Base-by-base conservation (phyloP, 2,888 invertebrate genomes). In the Portevinia maculata region DNA sequence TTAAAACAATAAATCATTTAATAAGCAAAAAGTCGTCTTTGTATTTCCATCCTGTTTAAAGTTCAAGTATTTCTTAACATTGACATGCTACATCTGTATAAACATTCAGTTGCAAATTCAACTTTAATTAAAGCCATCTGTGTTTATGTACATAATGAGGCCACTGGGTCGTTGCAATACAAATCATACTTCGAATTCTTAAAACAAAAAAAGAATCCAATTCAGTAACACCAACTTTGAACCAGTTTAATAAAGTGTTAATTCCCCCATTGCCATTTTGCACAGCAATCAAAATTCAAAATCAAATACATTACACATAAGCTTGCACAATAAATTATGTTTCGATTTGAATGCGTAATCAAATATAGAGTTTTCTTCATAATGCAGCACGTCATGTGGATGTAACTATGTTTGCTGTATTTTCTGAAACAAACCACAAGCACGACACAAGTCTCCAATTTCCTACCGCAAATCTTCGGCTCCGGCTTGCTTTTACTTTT, bases 401-500 rank as follows among this genome's bases (percentile, higher is more conserved):
- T 32, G 21, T 50, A n/a, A n/a, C n/a, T n/a, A n/a, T n/a, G n/a
- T n/a, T n/a, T n/a, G n/a, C n/a, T n/a, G 9, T 64, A 32, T 60
- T 57, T 70, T 64, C 52, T 59, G 2, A 46, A 44, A 53, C 30
- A 52, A 74, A 81, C 81, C 81, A 65, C 81, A 81, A 71, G 69
- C 55, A 76, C 70, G 70, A 60, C 71, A 53, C 41, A 76, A 46
- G 76, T 59, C 73, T 79, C 59, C 46, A 30, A 46, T 76, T 64
- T 64, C 71, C 15, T 7, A 41, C 53, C 71, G 34, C 52, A 44
- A 41, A 9, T 71, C 62, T 73, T 62, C 30, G 57, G 57, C 48
- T 76, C 50, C 4, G 32, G 34, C 34, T 53, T 81, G 64, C 53
- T 59, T 76, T 81, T 76, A 76, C 57, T 70, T 81, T 75, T 70